Base-by-base conservation (phyloP, 1,140 invertebrate genomes). In the Trichonephila inaurata region DNA sequence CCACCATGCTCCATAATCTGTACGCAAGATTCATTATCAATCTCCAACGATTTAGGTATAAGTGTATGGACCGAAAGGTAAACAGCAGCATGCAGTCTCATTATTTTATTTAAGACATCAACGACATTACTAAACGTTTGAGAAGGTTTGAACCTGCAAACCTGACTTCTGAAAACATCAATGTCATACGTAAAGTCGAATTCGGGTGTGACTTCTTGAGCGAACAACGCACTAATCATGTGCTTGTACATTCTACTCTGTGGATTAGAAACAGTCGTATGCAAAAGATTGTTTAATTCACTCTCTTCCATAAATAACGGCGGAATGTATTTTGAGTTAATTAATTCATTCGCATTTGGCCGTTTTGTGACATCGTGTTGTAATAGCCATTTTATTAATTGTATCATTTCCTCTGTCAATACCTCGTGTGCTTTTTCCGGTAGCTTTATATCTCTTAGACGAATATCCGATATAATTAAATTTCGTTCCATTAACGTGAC, bases 401-500 rank as follows among this genome's bases (percentile, higher is more conserved):
- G 95, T 16, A 96, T 94, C 95, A 97, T 96, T 91, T 96, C 95
- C 18, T 95, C 94, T 94, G 96, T 96, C 40, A 96, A 95, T 40
- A 95, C 94, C 89, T 96, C 96, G 66, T 96, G 95, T 95, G 97
- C 96, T 72, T 97, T 97, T 8, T 96, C 95, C 28, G 97, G 97
- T 64, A 99, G 96, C 28, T 96, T 95, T 69, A 98, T 97, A 66
- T 97, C 96, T 93, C 96, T 96, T 8, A 95, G 96, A 62, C 98
- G 95, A 28, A 99, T 95, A 94, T 97, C 97, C 51, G 96, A 96
- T 28, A 99, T 96, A 24, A 99, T 96, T 95, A 97, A 97, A 58
- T 97, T 97, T 94, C 98, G 96, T 96, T 99, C 99, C 98, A 99
- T 99, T 60, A 97, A 97, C 0, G 99, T 99, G 1, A 96, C 95